Evolutionary conservation across 2,797 vertebrate species (phyloP).

Genomic region (Oreochromis grahami): DNA sequence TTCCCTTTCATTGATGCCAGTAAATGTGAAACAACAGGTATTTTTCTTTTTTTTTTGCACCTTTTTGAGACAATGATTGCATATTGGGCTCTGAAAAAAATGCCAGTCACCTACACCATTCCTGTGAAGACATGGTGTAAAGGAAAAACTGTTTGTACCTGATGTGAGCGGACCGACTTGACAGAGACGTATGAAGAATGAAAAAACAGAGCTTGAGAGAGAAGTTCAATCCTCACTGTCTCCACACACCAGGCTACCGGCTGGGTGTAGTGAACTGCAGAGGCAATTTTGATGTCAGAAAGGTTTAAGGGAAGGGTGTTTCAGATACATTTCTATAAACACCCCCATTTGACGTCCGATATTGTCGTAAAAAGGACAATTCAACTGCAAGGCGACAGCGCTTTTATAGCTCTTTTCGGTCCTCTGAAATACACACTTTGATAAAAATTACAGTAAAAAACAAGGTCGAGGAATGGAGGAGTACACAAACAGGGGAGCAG

Average conservation of each 20-base stretch:
- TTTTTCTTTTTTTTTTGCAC: rapidly evolving
- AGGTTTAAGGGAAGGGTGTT: neutral
- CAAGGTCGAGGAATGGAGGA: neutral
- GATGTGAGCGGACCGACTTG: neutral
- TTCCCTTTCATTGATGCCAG: neutral
- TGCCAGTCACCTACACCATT: neutral
- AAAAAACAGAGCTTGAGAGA: neutral
- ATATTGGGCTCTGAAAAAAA: neutral
- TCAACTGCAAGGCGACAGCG: neutral
- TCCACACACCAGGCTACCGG: neutral
- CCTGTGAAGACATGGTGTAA: neutral
- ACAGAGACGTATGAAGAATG: neutral
- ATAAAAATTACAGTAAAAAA: neutral
- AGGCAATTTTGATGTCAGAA: neutral
- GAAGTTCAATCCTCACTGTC: neutral
- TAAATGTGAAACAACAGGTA: neutral
- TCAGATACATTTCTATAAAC: neutral
- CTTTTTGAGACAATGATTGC: neutral
- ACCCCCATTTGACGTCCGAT: neutral
- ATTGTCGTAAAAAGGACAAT: neutral
- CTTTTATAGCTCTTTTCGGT: neutral
- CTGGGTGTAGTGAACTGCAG: neutral
- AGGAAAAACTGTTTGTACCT: neutral
- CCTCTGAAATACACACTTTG: neutral
- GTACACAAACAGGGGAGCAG: neutral